A percentile compares a stretch with the other conserved stretches of the same genome.
phyloP scores from a whole-genome alignment of 1,140 invertebrate species.

The Tribolium madens region DNA sequence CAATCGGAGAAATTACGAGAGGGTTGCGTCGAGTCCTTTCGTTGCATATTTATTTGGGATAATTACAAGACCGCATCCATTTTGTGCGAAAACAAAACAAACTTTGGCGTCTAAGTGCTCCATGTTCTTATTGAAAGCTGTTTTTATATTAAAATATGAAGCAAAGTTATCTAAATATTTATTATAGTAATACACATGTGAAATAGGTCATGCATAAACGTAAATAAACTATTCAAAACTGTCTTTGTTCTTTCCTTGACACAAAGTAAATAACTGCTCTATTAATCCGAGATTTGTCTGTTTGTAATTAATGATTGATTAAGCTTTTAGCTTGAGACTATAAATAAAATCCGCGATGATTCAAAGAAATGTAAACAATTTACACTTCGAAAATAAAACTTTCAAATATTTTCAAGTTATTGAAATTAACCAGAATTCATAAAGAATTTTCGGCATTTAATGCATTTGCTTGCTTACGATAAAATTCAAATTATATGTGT shows the following conservation, averaged over 20 bases:
- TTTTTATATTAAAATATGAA: slow-evolving; percentile 31
- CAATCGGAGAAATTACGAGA: too few relatives aligned
- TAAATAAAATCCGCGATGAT: slow-evolving; percentile 5
- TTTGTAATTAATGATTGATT: slow-evolving; percentile 28
- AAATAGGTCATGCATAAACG: slow-evolving; percentile 8
- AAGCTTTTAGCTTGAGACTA: slow-evolving; percentile 9
- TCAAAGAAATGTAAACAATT: slow-evolving; percentile 29
- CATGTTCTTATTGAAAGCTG: neutral
- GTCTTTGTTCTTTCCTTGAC: slow-evolving; percentile 10
- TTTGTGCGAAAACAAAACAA: neutral
- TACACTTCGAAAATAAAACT: slow-evolving; percentile 11
- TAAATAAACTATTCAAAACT: slow-evolving; percentile 4
- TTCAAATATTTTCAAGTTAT: slow-evolving; percentile 1
- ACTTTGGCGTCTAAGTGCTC: neutral
- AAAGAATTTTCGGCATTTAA: slow-evolving; percentile 16
- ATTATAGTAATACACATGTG: slow-evolving; percentile 20
- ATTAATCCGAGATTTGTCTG: slow-evolving; percentile 3
- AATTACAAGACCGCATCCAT: neutral
- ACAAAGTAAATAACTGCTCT: slow-evolving; percentile 8
- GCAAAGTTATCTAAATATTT: slow-evolving; percentile 35
- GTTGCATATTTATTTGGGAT: slow-evolving; percentile 5
- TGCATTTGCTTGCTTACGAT: neutral
- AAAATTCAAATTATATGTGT: neutral
- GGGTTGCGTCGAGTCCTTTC: neutral
- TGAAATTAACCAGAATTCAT: slow-evolving; percentile 36